These are phyloP conservation scores for Drosophila kambysellisi DNA, from an alignment of 2,888 invertebrate genomes.

Conservation along the genomic window DNA sequence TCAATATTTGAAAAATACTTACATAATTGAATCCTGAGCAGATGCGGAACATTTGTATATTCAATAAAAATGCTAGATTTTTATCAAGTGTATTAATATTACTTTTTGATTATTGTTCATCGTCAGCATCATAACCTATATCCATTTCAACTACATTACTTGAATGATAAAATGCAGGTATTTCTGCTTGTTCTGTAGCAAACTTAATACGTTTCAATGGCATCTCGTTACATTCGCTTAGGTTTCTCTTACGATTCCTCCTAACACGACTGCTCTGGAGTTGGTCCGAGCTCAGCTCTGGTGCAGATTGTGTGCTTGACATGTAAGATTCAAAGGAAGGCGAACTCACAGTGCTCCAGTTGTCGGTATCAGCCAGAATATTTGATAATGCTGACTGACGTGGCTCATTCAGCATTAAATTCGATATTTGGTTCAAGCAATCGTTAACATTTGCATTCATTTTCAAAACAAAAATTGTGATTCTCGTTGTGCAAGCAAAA, in stretches of 20 bases:
- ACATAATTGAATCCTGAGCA: background rate
- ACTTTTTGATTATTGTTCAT: slow-evolving; percentile 7
- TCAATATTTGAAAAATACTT: background rate
- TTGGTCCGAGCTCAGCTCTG: slow-evolving; percentile 9
- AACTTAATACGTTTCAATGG: slow-evolving; percentile 11
- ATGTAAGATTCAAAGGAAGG: background rate
- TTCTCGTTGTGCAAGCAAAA: background rate
- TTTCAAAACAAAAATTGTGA: background rate
- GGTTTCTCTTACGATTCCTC: slow-evolving; percentile 16
- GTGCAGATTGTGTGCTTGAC: slow-evolving; percentile 17
- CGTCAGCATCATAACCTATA: slow-evolving; percentile 35
- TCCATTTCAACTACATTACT: background rate
- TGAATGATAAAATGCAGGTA: accelerated
- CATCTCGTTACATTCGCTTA: background rate
- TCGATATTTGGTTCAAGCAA: slow-evolving; percentile 16
- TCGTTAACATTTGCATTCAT: slow-evolving; percentile 8
- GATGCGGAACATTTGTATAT: background rate
- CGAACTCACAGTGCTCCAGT: background rate
- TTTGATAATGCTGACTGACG: background rate
- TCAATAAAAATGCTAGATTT: background rate
- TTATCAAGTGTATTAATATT: background rate
- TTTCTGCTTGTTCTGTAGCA: background rate
- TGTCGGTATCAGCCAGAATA: background rate
- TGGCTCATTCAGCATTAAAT: slow-evolving; percentile 2
- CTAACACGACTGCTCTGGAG: background rate